These are phyloP conservation scores for Podarcis cretensis DNA, from an alignment of 2,113 vertebrate genomes.

Conservation along the genomic window DNA sequence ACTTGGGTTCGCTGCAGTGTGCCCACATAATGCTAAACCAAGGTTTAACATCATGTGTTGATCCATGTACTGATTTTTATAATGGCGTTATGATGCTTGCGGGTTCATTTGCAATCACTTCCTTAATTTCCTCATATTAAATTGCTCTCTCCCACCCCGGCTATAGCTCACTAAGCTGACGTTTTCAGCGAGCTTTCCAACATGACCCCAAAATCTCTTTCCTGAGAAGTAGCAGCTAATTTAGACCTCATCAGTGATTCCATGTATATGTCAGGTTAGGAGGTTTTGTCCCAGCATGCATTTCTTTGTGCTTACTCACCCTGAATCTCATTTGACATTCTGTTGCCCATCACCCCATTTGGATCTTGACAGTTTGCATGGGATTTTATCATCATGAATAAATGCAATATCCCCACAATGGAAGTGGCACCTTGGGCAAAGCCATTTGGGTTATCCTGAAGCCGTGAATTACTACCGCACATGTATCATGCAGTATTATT, in stretches of 20 bases:
- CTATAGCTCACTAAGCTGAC: background rate
- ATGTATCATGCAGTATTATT: background rate
- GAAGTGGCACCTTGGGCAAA: background rate
- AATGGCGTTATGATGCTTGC: background rate
- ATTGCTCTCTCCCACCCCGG: background rate
- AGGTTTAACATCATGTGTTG: background rate
- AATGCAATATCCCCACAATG: background rate
- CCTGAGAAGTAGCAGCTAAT: background rate
- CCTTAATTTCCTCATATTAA: background rate
- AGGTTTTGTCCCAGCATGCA: background rate
- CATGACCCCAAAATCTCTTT: background rate
- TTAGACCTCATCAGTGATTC: background rate
- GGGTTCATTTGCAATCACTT: background rate
- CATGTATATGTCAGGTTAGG: background rate
- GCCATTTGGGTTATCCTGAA: background rate
- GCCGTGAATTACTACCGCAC: background rate
- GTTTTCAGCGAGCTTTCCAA: background rate
- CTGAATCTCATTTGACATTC: background rate
- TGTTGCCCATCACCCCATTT: background rate
- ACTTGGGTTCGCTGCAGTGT: too few relatives aligned
- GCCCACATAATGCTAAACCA: too few relatives aligned
- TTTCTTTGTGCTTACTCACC: background rate
- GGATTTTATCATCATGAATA: conserved; percentile 9
- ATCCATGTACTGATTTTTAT: background rate
- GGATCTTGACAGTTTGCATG: background rate